Evolutionary conservation across 2,888 invertebrate genomes (phyloP), one percentile per base, ranked within the genome.

Genomic region (Argyresthia goedartella): DNA sequence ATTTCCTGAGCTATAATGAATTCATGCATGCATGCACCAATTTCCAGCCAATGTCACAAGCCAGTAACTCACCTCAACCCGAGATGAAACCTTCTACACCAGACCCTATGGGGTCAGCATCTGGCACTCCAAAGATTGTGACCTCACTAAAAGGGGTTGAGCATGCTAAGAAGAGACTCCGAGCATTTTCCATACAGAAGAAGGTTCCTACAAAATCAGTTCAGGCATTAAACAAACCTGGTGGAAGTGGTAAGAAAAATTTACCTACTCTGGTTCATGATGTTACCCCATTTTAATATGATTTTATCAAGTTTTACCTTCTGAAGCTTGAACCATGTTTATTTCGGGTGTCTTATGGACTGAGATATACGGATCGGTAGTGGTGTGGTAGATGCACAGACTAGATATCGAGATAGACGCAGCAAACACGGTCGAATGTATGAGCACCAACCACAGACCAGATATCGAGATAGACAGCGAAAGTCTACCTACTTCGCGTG

Each of bases 111-210:
- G 25, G 25, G 2, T 25, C 25, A 25, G 25, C 25, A 25, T 6
- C 6, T 25, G 25, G 25, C 25, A 11, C 47, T 1, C 49, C 52
- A 6, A 34, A 11, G 10, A 15, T 44, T 0, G 34, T 49, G 42
- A 47, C 49, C 9, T 56, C 68, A 1, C 52, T 59, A 1, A 80
- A 81, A 61, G 85, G 87, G 10, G 76, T 84, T 4, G 80, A 82
- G 55, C 75, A 77, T 67, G 87, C 85, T 0, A 86, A 86, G 60
- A 84, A 82, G 55, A 72, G 81, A 49, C 73, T 87, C 7, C 62
- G 85, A 57, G 87, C 87, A 8, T 87, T 87, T 60, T 86, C 84
- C 13, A 87, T 87, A 36, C 87, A 87, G 62, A 87, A 87, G 64
- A 87, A 85, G 56, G 59, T 71, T 0, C 69, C 81, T 0, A 57